These are phyloP conservation scores for Hydrozoanthus tunicans DNA, from an alignment of 64 coral and sea anemone species.

Conservation along the genomic window DNA sequence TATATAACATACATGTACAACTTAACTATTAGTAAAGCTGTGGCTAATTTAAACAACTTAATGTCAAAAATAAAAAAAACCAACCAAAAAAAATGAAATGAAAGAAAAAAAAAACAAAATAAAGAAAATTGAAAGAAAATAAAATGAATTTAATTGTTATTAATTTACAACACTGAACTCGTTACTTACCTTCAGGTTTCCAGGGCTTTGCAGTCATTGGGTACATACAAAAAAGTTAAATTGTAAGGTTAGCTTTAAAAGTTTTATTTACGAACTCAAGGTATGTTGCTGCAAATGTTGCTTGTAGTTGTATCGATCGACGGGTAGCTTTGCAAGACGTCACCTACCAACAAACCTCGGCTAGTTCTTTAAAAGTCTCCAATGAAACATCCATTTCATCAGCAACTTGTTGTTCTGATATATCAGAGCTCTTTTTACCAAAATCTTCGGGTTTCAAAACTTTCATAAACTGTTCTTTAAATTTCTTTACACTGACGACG, in stretches of 20 bases:
- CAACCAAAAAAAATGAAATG: too few species aligned
- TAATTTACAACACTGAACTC: background rate
- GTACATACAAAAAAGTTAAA: constrained; percentile 12
- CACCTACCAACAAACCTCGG: constrained; percentile 79
- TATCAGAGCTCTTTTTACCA: constrained; percentile 51
- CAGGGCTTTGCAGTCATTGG: constrained; percentile 45
- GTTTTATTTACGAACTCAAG: too few species aligned
- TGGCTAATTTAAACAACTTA: too few species aligned
- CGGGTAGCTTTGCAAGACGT: too few species aligned
- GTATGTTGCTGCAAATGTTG: too few species aligned
- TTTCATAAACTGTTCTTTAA: constrained; percentile 69
- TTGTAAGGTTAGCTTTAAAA: too few species aligned
- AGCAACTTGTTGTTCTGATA: constrained; percentile 43
- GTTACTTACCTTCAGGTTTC: constrained; percentile 63
- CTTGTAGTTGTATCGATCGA: too few species aligned
- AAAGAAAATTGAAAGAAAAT: background rate
- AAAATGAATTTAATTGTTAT: background rate
- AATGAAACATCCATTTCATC: constrained; percentile 74
- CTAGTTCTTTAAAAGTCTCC: constrained; percentile 69
- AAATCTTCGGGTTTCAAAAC: constrained; percentile 58
- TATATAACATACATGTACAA: too few species aligned
- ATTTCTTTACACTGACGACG: constrained; percentile 69
- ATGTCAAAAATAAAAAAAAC: too few species aligned
- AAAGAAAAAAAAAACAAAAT: too few species aligned
- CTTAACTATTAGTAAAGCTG: too few species aligned